phyloP scores from a whole-genome alignment of 2,888 invertebrate genomes.

The Drosophila rellima region DNA sequence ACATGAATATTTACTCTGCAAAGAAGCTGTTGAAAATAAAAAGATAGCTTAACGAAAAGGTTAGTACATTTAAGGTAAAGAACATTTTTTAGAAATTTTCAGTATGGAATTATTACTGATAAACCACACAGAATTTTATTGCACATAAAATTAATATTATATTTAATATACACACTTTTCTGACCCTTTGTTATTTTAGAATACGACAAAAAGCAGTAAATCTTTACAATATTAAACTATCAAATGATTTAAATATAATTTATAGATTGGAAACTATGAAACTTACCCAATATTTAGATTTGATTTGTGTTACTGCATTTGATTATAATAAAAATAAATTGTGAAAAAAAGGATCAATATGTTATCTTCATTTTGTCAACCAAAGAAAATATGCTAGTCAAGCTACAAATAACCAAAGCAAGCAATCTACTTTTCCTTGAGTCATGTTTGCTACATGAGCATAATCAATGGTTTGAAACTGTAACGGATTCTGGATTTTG shows the following conservation, averaged over 20 bases:
- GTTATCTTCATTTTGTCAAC: slow-evolving; percentile 54
- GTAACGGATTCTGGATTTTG: slow-evolving; percentile 38
- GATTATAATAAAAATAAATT: slow-evolving; percentile 66
- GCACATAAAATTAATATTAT: no score
- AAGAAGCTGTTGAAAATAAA: slow-evolving; percentile 1
- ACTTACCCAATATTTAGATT: slow-evolving; percentile 9
- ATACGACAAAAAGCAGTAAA: background rate
- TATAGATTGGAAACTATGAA: background rate
- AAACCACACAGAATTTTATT: no score
- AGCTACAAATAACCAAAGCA: slow-evolving; percentile 41
- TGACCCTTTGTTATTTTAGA: no score
- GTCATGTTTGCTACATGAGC: slow-evolving; percentile 33
- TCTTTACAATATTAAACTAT: background rate
- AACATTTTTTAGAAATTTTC: background rate
- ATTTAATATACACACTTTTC: no score
- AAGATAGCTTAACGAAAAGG: slow-evolving; percentile 3
- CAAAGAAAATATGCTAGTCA: slow-evolving; percentile 13
- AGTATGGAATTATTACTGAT: background rate
- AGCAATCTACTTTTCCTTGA: slow-evolving; percentile 35
- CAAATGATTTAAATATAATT: background rate
- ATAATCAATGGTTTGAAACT: slow-evolving; percentile 58
- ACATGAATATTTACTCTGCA: background rate
- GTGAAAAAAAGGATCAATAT: slow-evolving; percentile 36
- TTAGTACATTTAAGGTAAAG: background rate
- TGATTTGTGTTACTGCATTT: slow-evolving; percentile 50